Conservation (phyloP, 2,797 vertebrate genomes). For the Bufotes viridis region DNA sequence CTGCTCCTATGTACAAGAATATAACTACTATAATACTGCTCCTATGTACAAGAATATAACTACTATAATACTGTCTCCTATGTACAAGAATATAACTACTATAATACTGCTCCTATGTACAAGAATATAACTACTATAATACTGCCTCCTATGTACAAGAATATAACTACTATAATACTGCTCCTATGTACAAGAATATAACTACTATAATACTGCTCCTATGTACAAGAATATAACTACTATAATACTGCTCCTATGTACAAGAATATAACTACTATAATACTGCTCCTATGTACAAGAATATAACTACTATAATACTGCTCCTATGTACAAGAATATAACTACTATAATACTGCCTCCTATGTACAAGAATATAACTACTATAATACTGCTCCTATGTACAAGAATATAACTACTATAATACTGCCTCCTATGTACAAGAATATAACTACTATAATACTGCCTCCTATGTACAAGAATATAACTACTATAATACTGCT, state of each 20-base stretch:
- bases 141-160: too few relatives aligned
- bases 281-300: not conserved
- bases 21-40: too few relatives aligned
- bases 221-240: not conserved
- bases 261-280: not conserved
- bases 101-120: too few relatives aligned
- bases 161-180: too few relatives aligned
- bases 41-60: too few relatives aligned
- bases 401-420: not conserved
- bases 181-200: not conserved
- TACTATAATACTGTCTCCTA: too few relatives aligned
- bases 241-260: not conserved
- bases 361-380: not conserved
- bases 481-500: too few relatives aligned
- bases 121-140: too few relatives aligned
- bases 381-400: not conserved
- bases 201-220: conserved; percentile 1
- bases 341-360: not conserved
- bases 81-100: too few relatives aligned
- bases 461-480: not conserved
- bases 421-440: not conserved
- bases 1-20: too few relatives aligned
- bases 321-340: not conserved
- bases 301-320: conserved; percentile 1
- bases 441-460: conserved; percentile 1